Evolutionary conservation across 2,113 vertebrate genomes (phyloP), one percentile per base, ranked within the genome.

Genomic region (Cynoglossus semilaevis): DNA sequence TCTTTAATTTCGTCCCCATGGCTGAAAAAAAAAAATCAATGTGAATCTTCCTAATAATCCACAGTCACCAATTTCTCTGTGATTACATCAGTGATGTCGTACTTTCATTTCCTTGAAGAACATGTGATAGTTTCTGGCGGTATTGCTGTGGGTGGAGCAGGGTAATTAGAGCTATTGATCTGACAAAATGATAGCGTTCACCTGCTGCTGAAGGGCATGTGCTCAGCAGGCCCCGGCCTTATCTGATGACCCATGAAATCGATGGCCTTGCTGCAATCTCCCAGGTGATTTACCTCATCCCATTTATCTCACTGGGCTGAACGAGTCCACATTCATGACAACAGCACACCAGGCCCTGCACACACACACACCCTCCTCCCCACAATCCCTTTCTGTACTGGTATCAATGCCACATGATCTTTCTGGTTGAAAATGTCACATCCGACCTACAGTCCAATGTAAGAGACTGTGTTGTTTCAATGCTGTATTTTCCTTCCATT

Each of bases 151-250:
- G 80, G 82, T 64, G 75, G 71, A 82, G 72, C 29, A 0, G 54
- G 48, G 81, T 83, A 88, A 88, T 87, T 84, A 85, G 81, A 83
- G 74, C 68, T 83, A 88, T 84, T 82, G 87, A 88, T 85, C 75
- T 54, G 74, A 51, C 77, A 87, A 87, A 87, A 84, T 80, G 80
- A 88, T 83, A 83, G 84, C 73, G 73, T 85, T 79, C 43, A 50
- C 70, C 60, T 40, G 43, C 51, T 42, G 79, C 84, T 85, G 80
- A 83, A 84, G 81, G 84, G 77, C 77, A 83, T 74, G 81, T 77
- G 80, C 84, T 79, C 81, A 82, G 87, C 80, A 80, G 72, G 69
- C 69, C 77, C 79, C 13, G 7, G 57, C 66, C 60, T 79, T 83
- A 88, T 84, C 85, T 82, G 87, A 85, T 87, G 85, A 87, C 81